Evolutionary conservation across 1,140 invertebrate species (phyloP).

Genomic region (Drosophila sproati): DNA sequence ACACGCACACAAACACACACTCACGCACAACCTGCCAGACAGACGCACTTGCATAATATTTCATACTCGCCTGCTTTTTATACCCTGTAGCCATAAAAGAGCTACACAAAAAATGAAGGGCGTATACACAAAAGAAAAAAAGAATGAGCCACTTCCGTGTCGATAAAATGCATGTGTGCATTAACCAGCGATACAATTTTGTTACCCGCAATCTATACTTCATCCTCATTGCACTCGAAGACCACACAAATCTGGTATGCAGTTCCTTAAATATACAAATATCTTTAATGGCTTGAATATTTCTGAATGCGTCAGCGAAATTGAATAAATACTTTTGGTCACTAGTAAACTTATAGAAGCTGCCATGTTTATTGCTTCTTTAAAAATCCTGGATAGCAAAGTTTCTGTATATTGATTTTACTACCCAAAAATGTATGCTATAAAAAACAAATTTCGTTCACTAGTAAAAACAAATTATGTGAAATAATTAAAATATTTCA

Average conservation of each 20-base stretch:
- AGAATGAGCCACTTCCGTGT: background rate
- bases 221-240: background rate
- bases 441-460: background rate
- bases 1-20: constrained; percentile 13
- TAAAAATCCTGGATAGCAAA: too few species aligned
- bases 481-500: background rate
- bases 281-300: too few species aligned
- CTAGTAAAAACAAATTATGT: background rate
- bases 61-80: constrained; percentile 40
- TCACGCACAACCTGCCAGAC: constrained; percentile 27
- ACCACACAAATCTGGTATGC: background rate
- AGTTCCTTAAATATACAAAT: background rate
- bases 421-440: background rate
- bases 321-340: too few species aligned
- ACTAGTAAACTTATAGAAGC: too few species aligned
- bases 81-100: constrained; percentile 26
- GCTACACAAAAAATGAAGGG: background rate
- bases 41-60: constrained; percentile 65
- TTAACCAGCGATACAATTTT: background rate
- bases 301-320: too few species aligned
- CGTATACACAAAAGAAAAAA: constrained; percentile 5
- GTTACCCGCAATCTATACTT: background rate
- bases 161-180: constrained; percentile 4
- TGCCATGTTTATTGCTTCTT: too few species aligned
- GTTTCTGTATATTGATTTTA: too few species aligned